phyloP scores from a whole-genome alignment of 2,113 vertebrate species.

The Ariopsis seemanni region DNA sequence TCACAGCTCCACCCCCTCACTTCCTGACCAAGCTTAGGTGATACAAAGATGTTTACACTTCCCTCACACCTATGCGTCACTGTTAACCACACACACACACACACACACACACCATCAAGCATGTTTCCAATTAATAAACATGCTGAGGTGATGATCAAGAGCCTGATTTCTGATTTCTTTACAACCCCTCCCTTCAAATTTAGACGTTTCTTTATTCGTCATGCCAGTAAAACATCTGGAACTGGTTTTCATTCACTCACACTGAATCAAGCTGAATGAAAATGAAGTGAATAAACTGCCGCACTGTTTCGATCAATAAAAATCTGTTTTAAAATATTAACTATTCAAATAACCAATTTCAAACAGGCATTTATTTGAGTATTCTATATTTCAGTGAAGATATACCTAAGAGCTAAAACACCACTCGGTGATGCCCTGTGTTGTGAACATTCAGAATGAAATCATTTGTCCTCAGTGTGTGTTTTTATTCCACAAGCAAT shows the following conservation, averaged over 20 bases:
- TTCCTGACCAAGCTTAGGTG: slow-evolving; percentile 35
- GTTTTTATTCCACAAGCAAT: too few species aligned
- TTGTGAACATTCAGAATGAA: too few species aligned
- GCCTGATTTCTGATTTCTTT: background rate
- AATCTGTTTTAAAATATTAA: too few species aligned
- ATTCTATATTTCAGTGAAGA: too few species aligned
- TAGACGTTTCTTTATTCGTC: too few species aligned
- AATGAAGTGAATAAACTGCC: background rate
- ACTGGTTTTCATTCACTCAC: background rate
- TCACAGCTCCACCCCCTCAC: slow-evolving; percentile 9
- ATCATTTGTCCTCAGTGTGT: too few species aligned
- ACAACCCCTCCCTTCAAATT: background rate
- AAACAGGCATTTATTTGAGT: too few species aligned
- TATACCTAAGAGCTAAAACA: too few species aligned
- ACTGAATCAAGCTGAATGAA: background rate
- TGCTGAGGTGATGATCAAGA: background rate
- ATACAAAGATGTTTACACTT: slow-evolving; percentile 41
- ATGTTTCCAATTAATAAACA: background rate
- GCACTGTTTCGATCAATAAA: too few species aligned
- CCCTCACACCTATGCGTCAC: slow-evolving; percentile 13
- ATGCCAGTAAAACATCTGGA: too few species aligned
- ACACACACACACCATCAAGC: slow-evolving; percentile 2
- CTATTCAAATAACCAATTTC: too few species aligned
- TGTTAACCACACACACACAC: slow-evolving; percentile 6
- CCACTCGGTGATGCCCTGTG: too few species aligned